Percentiles rank a stretch among this genome's conserved stretches.
These are phyloP conservation scores for Leucophenga maculata DNA, from an alignment of 2,888 invertebrate species.

Conservation along the genomic window DNA sequence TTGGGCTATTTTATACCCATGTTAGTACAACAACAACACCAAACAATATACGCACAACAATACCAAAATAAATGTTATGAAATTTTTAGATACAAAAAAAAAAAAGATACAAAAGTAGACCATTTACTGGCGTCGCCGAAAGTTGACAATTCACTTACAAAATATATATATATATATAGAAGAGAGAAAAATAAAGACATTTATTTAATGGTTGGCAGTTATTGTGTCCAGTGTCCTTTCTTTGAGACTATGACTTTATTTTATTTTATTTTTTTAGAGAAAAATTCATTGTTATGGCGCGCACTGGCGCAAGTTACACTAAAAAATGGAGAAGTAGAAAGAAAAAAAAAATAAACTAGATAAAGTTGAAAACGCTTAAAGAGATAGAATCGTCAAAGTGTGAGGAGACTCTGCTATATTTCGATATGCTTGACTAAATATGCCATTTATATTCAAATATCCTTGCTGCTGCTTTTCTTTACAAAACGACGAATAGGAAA, in stretches of 20 bases:
- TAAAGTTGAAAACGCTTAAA: neutral
- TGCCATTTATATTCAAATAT: conserved; percentile 66
- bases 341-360: neutral
- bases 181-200: conserved; percentile 56
- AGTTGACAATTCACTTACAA: conserved; percentile 17
- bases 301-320: conserved; percentile 22
- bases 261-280: conserved; percentile 48
- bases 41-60: neutral
- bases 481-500: conserved; percentile 13
- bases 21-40: neutral
- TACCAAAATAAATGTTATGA: conserved; percentile 13
- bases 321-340: neutral
- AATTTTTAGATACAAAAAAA: conserved; percentile 35
- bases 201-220: conserved; percentile 62
- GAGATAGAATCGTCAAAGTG: neutral
- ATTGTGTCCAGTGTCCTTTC: conserved; percentile 29
- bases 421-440: conserved; percentile 68
- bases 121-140: conserved; percentile 21
- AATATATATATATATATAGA: neutral
- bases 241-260: neutral
- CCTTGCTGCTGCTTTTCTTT: conserved; percentile 45
- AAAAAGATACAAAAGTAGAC: conserved; percentile 29
- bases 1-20: neutral
- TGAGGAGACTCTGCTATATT: neutral
- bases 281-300: conserved; percentile 66